A percentile compares a stretch with the other conserved stretches of the same genome.
Evolutionary conservation across 2,113 vertebrate genomes (phyloP).

Genomic region (Hipposideros armiger): DNA sequence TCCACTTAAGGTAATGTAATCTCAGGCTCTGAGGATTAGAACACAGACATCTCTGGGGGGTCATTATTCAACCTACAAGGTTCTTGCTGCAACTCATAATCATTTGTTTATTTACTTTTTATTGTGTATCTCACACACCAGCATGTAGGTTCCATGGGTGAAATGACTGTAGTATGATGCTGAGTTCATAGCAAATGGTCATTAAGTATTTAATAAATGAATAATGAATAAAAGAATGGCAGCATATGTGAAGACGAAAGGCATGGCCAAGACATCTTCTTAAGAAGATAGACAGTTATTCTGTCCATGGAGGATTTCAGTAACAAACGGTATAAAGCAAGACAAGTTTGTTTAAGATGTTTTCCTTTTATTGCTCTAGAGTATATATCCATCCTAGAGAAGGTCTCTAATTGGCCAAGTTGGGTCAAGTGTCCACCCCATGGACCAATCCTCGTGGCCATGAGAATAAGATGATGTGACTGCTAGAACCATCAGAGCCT

Average conservation of each 20-base stretch:
- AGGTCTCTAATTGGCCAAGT: background rate
- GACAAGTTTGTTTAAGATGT: background rate
- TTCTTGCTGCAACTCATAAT: background rate
- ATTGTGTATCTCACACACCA: background rate
- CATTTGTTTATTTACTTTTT: background rate
- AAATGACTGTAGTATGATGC: background rate
- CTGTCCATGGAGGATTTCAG: background rate
- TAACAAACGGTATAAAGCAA: background rate
- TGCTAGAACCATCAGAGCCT: background rate
- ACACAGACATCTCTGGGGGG: background rate
- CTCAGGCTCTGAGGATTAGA: background rate
- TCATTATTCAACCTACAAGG: background rate
- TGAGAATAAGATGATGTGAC: background rate
- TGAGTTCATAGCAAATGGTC: background rate
- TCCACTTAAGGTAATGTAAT: background rate
- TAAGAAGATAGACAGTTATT: background rate
- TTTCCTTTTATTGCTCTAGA: background rate
- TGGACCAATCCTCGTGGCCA: too few relatives aligned
- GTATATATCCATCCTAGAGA: background rate
- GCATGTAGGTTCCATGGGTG: background rate
- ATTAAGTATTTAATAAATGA: background rate
- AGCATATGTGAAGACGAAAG: background rate
- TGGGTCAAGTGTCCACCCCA: background rate
- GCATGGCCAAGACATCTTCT: background rate
- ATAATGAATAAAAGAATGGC: background rate